Evolutionary conservation across 2,888 invertebrate genomes (phyloP).

Genomic region (Horisme vitalbata): DNA sequence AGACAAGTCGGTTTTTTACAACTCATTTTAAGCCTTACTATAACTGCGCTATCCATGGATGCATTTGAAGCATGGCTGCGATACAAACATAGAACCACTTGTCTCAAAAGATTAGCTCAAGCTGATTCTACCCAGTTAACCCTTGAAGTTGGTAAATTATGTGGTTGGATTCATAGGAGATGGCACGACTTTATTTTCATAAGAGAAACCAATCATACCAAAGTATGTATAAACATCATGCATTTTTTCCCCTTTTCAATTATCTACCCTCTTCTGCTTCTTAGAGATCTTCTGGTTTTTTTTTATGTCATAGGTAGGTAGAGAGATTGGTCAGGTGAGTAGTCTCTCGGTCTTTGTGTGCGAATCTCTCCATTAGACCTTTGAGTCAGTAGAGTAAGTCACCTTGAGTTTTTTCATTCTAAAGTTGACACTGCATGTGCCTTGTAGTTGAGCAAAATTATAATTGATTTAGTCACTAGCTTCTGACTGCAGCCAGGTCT

Average conservation of each 20-base stretch:
- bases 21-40: conserved; percentile 51
- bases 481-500: too few species aligned
- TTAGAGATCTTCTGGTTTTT: too few species aligned
- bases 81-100: conserved; percentile 69
- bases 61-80: conserved; percentile 72
- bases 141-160: conserved; percentile 37
- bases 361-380: too few species aligned
- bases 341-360: too few species aligned
- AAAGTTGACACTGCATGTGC: too few species aligned
- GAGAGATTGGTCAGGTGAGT: too few species aligned
- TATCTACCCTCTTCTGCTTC: background rate
- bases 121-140: conserved; percentile 52
- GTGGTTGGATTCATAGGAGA: conserved; percentile 49
- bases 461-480: too few species aligned
- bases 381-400: too few species aligned
- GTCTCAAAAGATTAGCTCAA: conserved; percentile 57
- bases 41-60: conserved; percentile 54
- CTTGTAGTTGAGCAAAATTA: too few species aligned
- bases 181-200: conserved; percentile 58
- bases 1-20: conserved; percentile 60
- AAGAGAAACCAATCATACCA: conserved; percentile 69
- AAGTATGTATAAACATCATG: conserved; percentile 49
- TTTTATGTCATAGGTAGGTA: too few species aligned
- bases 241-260: background rate
- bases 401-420: too few species aligned